A percentile compares a stretch with the other conserved stretches of the same genome.
phyloP scores from a whole-genome alignment of 2,888 invertebrate genomes.

The Lissonota sp. region DNA sequence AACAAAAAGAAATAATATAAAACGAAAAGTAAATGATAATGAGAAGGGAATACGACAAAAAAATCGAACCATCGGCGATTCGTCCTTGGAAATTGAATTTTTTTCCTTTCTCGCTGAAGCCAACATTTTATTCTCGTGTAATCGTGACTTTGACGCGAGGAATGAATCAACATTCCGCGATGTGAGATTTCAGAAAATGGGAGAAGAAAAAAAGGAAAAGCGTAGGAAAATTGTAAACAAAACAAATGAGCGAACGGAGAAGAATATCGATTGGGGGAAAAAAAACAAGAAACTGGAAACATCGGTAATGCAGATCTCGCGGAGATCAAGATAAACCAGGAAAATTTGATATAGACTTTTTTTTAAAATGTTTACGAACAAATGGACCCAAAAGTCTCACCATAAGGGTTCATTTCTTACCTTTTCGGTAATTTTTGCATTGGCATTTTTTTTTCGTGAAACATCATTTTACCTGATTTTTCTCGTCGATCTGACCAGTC shows the following conservation, averaged over 20 bases:
- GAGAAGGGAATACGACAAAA: conserved; percentile 11
- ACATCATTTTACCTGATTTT: conserved; percentile 75
- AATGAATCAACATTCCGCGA: background rate
- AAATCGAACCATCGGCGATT: conserved; percentile 35
- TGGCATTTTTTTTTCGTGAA: too few species aligned
- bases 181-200: conserved; percentile 4
- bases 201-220: conserved; percentile 6
- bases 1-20: conserved; percentile 40
- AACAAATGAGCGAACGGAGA: conserved; percentile 34
- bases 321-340: background rate
- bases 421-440: too few species aligned
- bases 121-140: background rate
- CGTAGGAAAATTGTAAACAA: conserved; percentile 17
- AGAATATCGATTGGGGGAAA: conserved; percentile 10
- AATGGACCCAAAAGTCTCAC: too few species aligned
- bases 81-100: background rate
- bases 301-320: conserved; percentile 1
- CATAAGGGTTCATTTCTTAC: too few species aligned
- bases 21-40: background rate
- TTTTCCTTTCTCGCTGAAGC: background rate
- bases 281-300: conserved; percentile 31
- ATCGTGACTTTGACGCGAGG: background rate
- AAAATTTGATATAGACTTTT: background rate
- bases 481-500: conserved; percentile 78
- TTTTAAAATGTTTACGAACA: too few species aligned